Percentiles rank a stretch among this genome's conserved stretches.
phyloP scores from a whole-genome alignment of 2,797 vertebrate genomes.

The Enteromius thamalakanensis region DNA sequence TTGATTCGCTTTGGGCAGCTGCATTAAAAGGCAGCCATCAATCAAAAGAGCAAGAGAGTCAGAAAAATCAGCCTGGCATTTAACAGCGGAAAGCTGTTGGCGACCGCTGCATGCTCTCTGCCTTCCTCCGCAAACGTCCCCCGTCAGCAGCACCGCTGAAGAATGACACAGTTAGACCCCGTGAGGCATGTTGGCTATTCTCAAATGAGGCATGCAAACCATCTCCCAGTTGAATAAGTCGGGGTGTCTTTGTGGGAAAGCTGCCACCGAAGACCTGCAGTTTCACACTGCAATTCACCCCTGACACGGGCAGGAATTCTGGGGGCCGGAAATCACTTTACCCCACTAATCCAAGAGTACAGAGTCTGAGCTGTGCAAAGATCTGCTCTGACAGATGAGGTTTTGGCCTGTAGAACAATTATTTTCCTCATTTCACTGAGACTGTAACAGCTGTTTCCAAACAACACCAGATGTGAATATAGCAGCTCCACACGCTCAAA shows the following conservation, averaged over 20 bases:
- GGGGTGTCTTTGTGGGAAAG: constrained; percentile 54
- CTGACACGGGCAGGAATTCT: constrained; percentile 16
- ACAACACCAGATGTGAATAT: constrained; percentile 15
- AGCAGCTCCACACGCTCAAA: background rate
- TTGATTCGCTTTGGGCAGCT: constrained; percentile 63
- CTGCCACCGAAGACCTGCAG: constrained; percentile 61
- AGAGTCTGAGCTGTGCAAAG: constrained; percentile 9
- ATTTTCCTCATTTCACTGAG: constrained; percentile 30
- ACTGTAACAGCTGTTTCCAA: constrained; percentile 12
- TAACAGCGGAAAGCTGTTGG: constrained; percentile 62
- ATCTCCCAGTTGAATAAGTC: constrained; percentile 36
- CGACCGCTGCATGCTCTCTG: constrained; percentile 45
- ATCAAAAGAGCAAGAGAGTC: constrained; percentile 61
- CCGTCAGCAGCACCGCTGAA: constrained; percentile 60
- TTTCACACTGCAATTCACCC: constrained; percentile 34
- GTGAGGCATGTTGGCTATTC: constrained; percentile 71
- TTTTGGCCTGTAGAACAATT: background rate
- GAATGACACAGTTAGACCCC: constrained; percentile 60
- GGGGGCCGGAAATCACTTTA: constrained; percentile 11
- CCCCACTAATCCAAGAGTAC: background rate
- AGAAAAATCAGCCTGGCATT: constrained; percentile 59
- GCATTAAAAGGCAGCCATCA: constrained; percentile 66
- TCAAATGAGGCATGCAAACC: constrained; percentile 74
- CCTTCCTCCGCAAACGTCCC: constrained; percentile 68
- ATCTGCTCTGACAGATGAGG: constrained; percentile 13